These are phyloP conservation scores for Semaprochilodus insignis DNA, from an alignment of 2,797 vertebrate genomes.

Conservation along the genomic window DNA sequence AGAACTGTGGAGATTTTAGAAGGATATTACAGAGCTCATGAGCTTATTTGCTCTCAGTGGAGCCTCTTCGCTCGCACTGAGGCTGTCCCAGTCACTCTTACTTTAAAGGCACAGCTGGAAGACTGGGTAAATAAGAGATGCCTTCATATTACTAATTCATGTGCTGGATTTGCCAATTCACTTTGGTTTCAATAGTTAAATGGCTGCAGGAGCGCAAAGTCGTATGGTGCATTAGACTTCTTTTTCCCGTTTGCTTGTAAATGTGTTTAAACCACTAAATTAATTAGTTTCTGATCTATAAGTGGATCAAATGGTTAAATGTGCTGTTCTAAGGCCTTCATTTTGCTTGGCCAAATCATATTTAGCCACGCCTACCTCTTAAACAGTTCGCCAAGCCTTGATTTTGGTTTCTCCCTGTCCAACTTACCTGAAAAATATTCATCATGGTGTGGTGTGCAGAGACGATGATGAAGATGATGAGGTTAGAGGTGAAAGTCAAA, in stretches of 20 bases:
- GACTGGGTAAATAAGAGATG: background rate
- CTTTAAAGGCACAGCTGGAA: slow-evolving; percentile 11
- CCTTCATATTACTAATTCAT: background rate
- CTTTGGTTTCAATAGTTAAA: background rate
- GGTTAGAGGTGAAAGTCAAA: background rate
- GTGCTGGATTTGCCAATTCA: background rate
- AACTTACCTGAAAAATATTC: background rate
- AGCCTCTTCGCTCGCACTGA: background rate
- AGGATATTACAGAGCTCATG: background rate
- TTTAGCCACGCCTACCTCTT: background rate
- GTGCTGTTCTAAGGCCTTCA: too few relatives aligned
- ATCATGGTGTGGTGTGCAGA: background rate
- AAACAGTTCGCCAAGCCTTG: background rate
- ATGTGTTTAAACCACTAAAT: too few relatives aligned
- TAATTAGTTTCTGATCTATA: background rate
- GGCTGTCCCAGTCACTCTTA: background rate
- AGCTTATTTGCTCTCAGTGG: background rate
- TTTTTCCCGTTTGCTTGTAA: background rate
- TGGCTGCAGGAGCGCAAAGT: background rate
- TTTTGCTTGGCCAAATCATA: too few relatives aligned
- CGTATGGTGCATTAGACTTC: background rate
- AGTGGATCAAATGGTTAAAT: background rate
- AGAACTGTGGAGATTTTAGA: too few relatives aligned
- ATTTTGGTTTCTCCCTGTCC: background rate
- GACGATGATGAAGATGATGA: background rate